phyloP scores from a whole-genome alignment of 1,140 invertebrate genomes.

The Alviniconcha marisindica region DNA sequence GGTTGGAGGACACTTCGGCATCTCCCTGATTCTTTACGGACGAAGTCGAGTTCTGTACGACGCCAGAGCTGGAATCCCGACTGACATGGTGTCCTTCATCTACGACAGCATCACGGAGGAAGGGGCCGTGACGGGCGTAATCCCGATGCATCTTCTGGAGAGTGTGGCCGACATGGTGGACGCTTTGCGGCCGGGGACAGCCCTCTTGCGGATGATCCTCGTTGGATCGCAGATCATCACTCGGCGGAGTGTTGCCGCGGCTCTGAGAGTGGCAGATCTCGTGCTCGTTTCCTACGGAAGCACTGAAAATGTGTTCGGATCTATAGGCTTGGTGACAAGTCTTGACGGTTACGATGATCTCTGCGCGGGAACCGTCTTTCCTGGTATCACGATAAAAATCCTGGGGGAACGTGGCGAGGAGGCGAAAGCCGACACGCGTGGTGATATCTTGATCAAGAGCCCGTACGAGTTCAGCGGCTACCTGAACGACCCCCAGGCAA shows the following conservation, averaged over 20 bases:
- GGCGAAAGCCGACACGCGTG: neutral
- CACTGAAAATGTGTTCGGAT: neutral
- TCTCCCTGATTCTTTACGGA: neutral
- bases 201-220: neutral
- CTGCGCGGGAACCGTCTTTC: neutral
- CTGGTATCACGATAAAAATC: neutral
- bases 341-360: neutral
- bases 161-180: neutral
- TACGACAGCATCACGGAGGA: neutral
- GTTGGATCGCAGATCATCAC: slow-evolving; percentile 2
- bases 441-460: neutral
- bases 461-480: neutral
- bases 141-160: neutral
- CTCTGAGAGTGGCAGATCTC: neutral
- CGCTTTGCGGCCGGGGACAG: neutral
- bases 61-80: neutral
- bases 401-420: neutral
- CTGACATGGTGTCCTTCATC: neutral
- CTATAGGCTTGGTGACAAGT: neutral
- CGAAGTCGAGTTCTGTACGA: slow-evolving; percentile 7
- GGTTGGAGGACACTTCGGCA: neutral
- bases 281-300: neutral
- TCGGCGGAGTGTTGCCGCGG: neutral
- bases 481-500: slow-evolving; percentile 3
- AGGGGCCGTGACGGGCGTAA: neutral